Evolutionary conservation across 1,140 invertebrate species (phyloP).

Genomic region (Glossosoma conforme): DNA sequence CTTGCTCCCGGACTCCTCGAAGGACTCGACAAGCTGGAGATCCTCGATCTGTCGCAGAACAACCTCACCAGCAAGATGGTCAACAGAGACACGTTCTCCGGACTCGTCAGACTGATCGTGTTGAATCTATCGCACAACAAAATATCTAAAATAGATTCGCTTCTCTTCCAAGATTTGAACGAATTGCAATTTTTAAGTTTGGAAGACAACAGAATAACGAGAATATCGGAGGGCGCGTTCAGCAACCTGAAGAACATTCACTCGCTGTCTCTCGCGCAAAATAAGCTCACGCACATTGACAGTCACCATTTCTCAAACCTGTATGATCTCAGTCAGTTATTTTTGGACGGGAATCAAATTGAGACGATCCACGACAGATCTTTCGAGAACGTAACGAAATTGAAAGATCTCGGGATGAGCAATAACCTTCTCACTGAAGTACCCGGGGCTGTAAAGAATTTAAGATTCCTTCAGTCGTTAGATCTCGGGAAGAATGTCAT

Average conservation of each 20-base stretch:
- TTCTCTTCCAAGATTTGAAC: slow-evolving; percentile 70
- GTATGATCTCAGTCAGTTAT: slow-evolving; percentile 67
- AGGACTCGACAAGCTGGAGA: slow-evolving; percentile 69
- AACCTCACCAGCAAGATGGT: slow-evolving; percentile 74
- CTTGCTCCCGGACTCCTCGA: slow-evolving; percentile 73
- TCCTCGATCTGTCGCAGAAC: slow-evolving; percentile 74
- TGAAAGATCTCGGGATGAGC: slow-evolving; percentile 75
- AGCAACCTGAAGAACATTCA: slow-evolving; percentile 70
- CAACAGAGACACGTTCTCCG: slow-evolving; percentile 73
- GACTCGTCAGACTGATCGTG: slow-evolving; percentile 65
- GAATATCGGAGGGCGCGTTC: slow-evolving; percentile 71
- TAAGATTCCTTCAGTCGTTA: slow-evolving; percentile 66
- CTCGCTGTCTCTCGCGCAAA: slow-evolving; percentile 69
- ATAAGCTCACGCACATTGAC: slow-evolving; percentile 66
- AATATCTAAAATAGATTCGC: slow-evolving; percentile 64
- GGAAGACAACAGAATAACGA: slow-evolving; percentile 69
- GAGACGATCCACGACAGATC: slow-evolving; percentile 63
- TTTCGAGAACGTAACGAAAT: slow-evolving; percentile 72
- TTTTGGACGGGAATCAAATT: slow-evolving; percentile 71
- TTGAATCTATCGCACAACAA: slow-evolving; percentile 74
- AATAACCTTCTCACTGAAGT: slow-evolving; percentile 70
- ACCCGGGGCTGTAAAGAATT: slow-evolving; percentile 64
- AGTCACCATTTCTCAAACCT: slow-evolving; percentile 69
- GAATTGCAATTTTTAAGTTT: slow-evolving; percentile 73
- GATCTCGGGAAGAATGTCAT: slow-evolving; percentile 79